phyloP scores from a whole-genome alignment of 92 coral and sea anemone genomes.

The Actinostola sp. region DNA sequence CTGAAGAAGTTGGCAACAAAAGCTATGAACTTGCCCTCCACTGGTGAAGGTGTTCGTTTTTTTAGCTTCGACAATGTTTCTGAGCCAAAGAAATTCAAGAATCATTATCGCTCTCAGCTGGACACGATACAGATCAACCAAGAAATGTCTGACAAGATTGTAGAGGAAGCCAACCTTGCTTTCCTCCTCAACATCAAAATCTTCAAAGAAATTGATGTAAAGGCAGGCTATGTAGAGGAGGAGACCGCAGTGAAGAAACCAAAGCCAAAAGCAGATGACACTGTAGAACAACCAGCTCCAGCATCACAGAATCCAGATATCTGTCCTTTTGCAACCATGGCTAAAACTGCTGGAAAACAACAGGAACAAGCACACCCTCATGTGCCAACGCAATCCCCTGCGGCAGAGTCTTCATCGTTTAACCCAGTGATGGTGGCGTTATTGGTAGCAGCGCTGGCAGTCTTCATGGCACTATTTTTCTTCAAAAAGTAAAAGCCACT shows the following conservation, averaged over 20 bases:
- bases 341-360: constrained; percentile 47
- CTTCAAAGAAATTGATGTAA: constrained; percentile 81
- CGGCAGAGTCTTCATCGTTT: neutral
- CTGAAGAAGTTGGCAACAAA: constrained; percentile 85
- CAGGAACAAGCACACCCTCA: constrained; percentile 22
- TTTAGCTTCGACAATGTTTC: constrained; percentile 75
- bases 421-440: constrained; percentile 53
- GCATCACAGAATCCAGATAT: constrained; percentile 33
- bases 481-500: neutral
- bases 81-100: constrained; percentile 87
- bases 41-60: constrained; percentile 86
- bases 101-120: constrained; percentile 77
- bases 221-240: constrained; percentile 70
- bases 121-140: constrained; percentile 75
- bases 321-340: constrained; percentile 89
- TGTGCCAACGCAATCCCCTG: neutral
- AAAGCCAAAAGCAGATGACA: constrained; percentile 19
- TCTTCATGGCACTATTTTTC: constrained; percentile 43
- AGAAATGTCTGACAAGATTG: constrained; percentile 81
- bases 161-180: constrained; percentile 80
- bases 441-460: constrained; percentile 53
- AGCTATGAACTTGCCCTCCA: constrained; percentile 88
- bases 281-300: constrained; percentile 16
- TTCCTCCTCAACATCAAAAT: constrained; percentile 82
- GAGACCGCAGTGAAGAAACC: constrained; percentile 22